Evolutionary conservation across 2,888 invertebrate genomes (phyloP).

Genomic region (Torymus texanus): DNA sequence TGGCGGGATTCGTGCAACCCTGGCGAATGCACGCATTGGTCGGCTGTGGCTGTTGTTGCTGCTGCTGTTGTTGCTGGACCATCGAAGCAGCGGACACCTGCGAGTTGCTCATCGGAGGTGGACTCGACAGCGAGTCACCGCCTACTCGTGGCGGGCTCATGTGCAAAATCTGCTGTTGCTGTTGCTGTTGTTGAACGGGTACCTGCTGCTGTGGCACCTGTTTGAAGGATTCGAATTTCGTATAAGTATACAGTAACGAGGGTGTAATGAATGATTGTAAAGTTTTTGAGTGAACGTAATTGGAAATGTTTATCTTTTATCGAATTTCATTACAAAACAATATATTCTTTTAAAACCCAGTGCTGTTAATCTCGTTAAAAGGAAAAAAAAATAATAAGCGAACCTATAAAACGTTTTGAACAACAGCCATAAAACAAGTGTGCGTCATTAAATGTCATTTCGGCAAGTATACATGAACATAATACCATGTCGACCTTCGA

Average conservation of each 20-base stretch:
- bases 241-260: no score
- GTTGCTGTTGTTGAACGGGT: slow-evolving; percentile 63
- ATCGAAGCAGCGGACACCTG: slow-evolving; percentile 42
- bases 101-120: slow-evolving; percentile 62
- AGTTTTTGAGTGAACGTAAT: no score
- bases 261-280: no score
- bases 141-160: slow-evolving; percentile 69
- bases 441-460: slow-evolving; percentile 34
- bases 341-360: no score
- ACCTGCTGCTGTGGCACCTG: slow-evolving; percentile 69
- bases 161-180: slow-evolving; percentile 73
- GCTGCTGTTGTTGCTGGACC: slow-evolving; percentile 50
- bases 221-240: slow-evolving; percentile 18
- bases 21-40: slow-evolving; percentile 85
- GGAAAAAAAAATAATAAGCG: no score
- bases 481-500: neutral
- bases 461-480: neutral
- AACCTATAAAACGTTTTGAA: no score
- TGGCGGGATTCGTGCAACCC: slow-evolving; percentile 93
- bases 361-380: no score
- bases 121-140: slow-evolving; percentile 68
- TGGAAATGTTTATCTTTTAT: no score
- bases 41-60: slow-evolving; percentile 64
- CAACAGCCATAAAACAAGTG: no score
- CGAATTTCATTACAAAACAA: no score